Evolutionary conservation across 2,113 vertebrate species (phyloP), one percentile per base, ranked within the genome.

Genomic region (Synodontis membranacea): DNA sequence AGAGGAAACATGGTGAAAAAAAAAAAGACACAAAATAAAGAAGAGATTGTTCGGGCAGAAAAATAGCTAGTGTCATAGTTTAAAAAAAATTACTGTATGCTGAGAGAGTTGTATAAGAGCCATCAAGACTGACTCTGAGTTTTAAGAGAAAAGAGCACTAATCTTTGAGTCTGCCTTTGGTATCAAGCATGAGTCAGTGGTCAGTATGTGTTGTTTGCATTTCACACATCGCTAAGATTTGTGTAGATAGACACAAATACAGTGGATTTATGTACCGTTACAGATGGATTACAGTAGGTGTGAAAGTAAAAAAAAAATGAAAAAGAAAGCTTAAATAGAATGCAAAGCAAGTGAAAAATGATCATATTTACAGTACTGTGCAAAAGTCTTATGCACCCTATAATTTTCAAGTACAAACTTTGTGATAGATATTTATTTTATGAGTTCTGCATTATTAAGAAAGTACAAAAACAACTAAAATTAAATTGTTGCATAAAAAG

Each of bases 151-250:
- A 25, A 23, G 31, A 46, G 19, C 66, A 52, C 17, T n/a, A 42
- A 81, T 31, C 28, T 39, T 56, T 66, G 23, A 31, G 28, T 28
- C 42, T 75, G 23, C 74, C 44, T 60, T 58, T 37, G 31, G 52
- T 68, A 19, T 48, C 52, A 42, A 74, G 50, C n/a, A 46, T 86
- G 68, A 86, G 11, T 86, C 64, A 74, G 64, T 74, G 76, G 44
- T 79, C 75, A 48, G 46, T 68, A 52, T 58, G 44, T 78, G 72
- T 79, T 68, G 82, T 72, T 84, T 75, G 52, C 7, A 4, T 56
- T 80, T 58, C 78, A 80, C 52, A 80, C 52, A 80, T 56, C 58
- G 31, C 19, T 25, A 58, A 14, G 31, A 80, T 39, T 39, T 80
- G 34, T 37, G 52, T 39, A 58, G 78, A 80, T 76, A 76, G 50